Conservation (phyloP, 2,113 vertebrate genomes). For the Xiphorhynchus elegans region DNA sequence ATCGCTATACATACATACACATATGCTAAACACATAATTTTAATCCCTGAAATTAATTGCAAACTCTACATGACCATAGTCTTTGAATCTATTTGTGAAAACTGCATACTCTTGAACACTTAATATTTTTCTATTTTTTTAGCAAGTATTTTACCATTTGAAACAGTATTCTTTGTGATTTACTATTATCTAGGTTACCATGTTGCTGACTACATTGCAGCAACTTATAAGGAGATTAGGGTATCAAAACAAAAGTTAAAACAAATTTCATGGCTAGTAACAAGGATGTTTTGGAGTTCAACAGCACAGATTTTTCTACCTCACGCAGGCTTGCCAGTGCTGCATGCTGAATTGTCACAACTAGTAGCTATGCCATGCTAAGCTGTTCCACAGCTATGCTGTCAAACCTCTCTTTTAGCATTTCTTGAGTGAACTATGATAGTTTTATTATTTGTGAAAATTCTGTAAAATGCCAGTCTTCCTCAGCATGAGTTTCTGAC, state of each 20-base stretch:
- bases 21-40: not conserved
- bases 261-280: not conserved
- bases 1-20: not conserved
- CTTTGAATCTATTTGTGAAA: not conserved
- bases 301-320: not conserved
- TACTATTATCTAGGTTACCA: not conserved
- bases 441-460: slow-evolving; percentile 18
- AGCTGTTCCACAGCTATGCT: not conserved
- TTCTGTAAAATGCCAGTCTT: slow-evolving; percentile 1
- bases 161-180: not conserved
- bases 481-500: slow-evolving; percentile 24
- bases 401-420: not conserved
- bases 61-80: not conserved
- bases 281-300: not conserved
- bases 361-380: not conserved
- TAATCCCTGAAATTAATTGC: not conserved
- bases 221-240: not conserved
- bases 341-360: not conserved
- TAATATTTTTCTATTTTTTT: not conserved
- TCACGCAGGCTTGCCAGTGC: not conserved
- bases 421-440: not conserved
- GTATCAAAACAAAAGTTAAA: not conserved
- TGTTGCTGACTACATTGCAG: not conserved
- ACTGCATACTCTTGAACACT: not conserved
- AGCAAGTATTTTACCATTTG: not conserved